These are phyloP conservation scores for Plestiodon gilberti DNA, from an alignment of 2,113 vertebrate species.

Conservation along the genomic window DNA sequence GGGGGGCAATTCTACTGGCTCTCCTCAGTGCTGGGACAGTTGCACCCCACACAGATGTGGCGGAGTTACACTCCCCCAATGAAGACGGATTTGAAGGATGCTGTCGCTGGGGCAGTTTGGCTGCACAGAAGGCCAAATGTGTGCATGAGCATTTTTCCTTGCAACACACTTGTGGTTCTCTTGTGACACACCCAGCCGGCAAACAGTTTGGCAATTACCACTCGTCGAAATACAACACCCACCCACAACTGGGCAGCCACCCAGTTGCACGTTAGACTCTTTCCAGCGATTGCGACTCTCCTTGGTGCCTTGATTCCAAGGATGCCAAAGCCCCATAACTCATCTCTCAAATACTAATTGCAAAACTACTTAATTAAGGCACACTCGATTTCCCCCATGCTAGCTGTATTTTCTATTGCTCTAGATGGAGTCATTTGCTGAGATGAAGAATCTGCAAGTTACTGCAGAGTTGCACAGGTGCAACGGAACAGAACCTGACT, in stretches of 20 bases:
- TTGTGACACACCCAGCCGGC: too few relatives aligned
- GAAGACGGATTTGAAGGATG: too few relatives aligned
- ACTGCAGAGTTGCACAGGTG: conserved; percentile 71
- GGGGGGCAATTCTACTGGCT: too few relatives aligned
- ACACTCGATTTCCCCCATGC: conserved; percentile 77
- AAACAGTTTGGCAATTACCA: neutral
- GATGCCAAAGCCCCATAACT: conserved; percentile 68
- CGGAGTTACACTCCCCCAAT: too few relatives aligned
- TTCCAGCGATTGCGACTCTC: conserved; percentile 34
- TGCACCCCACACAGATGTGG: too few relatives aligned
- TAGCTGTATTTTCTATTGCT: conserved; percentile 82
- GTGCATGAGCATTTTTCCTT: too few relatives aligned
- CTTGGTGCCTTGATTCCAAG: conserved; percentile 38
- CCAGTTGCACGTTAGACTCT: conserved; percentile 7
- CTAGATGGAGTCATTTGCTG: conserved; percentile 80
- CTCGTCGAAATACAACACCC: accelerated
- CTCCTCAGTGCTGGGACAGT: too few relatives aligned
- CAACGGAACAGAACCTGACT: conserved; percentile 42
- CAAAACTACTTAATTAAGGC: conserved; percentile 82
- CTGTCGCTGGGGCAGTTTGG: neutral
- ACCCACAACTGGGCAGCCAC: neutral
- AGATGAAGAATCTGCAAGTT: conserved; percentile 63
- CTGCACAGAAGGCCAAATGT: too few relatives aligned
- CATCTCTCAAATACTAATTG: conserved; percentile 83
- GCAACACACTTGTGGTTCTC: neutral